phyloP scores from a whole-genome alignment of 2,113 vertebrate genomes.

The Entomyzon cyanotis region DNA sequence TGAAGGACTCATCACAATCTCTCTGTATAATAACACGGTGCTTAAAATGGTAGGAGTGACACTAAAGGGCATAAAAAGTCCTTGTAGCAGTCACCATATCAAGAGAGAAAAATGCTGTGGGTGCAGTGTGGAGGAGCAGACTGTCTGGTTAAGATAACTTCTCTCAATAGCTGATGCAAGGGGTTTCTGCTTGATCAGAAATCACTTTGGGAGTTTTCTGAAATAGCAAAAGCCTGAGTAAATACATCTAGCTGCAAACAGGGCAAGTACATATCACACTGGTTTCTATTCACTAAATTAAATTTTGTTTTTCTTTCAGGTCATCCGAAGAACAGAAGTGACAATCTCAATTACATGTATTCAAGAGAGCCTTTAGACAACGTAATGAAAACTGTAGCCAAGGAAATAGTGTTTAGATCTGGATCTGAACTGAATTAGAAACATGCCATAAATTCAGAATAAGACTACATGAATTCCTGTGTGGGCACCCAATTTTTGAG shows the following conservation, averaged over 20 bases:
- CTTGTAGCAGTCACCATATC: background rate
- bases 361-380: background rate
- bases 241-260: background rate
- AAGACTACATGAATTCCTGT: rapidly evolving
- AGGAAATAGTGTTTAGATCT: background rate
- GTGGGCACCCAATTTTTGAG: background rate
- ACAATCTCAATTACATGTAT: background rate
- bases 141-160: background rate
- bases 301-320: background rate
- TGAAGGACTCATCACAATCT: background rate
- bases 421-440: background rate
- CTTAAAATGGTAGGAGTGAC: background rate
- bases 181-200: background rate
- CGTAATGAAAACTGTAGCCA: background rate
- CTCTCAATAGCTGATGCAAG: background rate
- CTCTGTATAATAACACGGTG: background rate
- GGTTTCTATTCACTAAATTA: background rate
- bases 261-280: background rate
- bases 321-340: background rate
- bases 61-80: background rate
- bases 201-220: background rate
- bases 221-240: background rate
- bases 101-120: background rate
- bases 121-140: background rate
- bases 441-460: background rate